Conservation (phyloP, 2,888 invertebrate genomes). For the Athrips mouffetella region DNA sequence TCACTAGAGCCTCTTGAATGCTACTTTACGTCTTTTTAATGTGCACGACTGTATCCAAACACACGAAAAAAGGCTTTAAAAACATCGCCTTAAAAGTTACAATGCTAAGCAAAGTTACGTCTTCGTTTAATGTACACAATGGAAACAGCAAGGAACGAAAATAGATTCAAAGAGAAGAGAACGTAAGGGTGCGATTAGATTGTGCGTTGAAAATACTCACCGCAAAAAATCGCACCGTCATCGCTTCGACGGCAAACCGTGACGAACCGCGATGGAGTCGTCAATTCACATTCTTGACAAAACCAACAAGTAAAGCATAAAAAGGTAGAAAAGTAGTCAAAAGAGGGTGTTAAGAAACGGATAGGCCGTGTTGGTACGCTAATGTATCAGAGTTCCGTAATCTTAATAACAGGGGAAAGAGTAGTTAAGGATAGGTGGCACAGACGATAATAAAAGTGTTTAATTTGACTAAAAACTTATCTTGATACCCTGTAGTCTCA, state of each 20-base stretch:
- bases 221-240: conserved; percentile 69
- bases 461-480: too few species aligned
- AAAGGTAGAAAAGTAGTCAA: conserved; percentile 42
- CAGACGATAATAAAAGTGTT: too few species aligned
- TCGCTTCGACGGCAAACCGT: conserved; percentile 58
- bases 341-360: not conserved
- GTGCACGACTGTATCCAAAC: not conserved
- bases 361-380: not conserved
- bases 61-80: not conserved
- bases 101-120: too few species aligned
- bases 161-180: not conserved
- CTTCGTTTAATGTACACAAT: too few species aligned
- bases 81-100: too few species aligned
- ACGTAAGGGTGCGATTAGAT: not conserved
- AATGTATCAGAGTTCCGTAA: not conserved
- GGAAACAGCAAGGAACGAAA: too few species aligned
- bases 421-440: too few species aligned
- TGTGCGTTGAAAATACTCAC: conserved; percentile 24
- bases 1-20: conserved; percentile 39
- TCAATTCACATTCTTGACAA: conserved; percentile 68
- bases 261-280: conserved; percentile 69
- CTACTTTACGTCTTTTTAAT: conserved; percentile 28
- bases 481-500: too few species aligned
- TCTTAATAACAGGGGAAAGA: too few species aligned
- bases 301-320: conserved; percentile 68